Evolutionary conservation across 2,797 vertebrate genomes (phyloP), one percentile per base, ranked within the genome.

Genomic region (Argentina silus): DNA sequence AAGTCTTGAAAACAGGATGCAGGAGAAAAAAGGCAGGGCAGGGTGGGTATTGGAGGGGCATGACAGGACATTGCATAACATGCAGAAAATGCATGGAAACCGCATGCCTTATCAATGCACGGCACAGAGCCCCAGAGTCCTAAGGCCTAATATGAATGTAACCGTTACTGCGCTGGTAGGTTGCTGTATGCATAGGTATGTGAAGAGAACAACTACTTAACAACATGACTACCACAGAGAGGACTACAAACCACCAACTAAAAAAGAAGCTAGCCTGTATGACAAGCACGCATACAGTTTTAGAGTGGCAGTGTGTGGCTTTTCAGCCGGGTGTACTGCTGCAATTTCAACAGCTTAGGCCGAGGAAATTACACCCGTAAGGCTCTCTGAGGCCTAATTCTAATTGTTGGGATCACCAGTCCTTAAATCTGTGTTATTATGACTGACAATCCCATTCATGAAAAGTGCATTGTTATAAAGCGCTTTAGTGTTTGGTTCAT

Each of bases 1-100:
- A 80, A 83, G 79, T 91, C 78, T 90, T 86, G 84, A 92, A 92
- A 93, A 91, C 77, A 92, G 88, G 90, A 93, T 89, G 88, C 71
- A 78, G 74, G 82, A 87, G 83, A 87, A 82, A 91, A 89, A 88
- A 85, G 79, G 83, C 83, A 81, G 77, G 83, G 79, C 76, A 85
- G 78, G 71, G 78, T 81, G 82, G 82, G 73, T 81, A 81, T 85
- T 89, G 78, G 80, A 88, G 83, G 78, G 79, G 85, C 79, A 91
- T 79, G 81, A 85, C 87, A 91, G 77, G 81, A 86, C 83, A 76
- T 88, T 88, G 77, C 76, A 60, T 85, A 87, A 87, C 73, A 76
- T 72, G 63, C 8, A 86, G 80, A 78, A 87, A 90, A 91, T 82
- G 78, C 74, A 87, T 88, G 68, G 75, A 89, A 85, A 80, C 72